These are phyloP conservation scores for Protodeltote pygarga DNA, from an alignment of 2,888 invertebrate genomes.

Conservation along the genomic window DNA sequence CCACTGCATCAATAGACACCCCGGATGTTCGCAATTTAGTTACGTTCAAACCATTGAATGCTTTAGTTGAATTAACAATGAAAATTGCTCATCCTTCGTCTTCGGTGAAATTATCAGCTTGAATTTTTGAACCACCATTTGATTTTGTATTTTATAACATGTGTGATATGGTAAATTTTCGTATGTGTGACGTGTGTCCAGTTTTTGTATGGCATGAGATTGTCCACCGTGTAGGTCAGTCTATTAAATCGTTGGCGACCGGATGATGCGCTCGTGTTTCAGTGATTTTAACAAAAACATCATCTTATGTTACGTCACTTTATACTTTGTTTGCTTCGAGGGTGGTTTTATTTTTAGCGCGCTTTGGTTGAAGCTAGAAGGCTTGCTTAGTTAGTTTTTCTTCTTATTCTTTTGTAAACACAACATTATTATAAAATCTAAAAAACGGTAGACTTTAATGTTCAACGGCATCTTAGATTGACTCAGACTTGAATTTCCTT, in stretches of 20 bases:
- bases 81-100: constrained; percentile 82
- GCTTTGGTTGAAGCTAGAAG: constrained; percentile 3
- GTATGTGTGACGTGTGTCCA: constrained; percentile 28
- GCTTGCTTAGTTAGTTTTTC: not conserved
- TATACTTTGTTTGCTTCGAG: constrained; percentile 63
- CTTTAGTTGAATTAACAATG: constrained; percentile 81
- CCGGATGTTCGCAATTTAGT: constrained; percentile 85
- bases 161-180: constrained; percentile 19
- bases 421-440: no score
- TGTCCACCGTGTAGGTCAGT: constrained; percentile 81
- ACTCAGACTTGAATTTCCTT: no score
- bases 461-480: no score
- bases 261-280: constrained; percentile 80
- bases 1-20: constrained; percentile 76
- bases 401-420: not conserved
- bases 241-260: constrained; percentile 81
- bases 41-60: constrained; percentile 82
- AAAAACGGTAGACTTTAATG: no score
- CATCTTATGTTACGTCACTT: constrained; percentile 76
- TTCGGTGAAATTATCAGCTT: constrained; percentile 30
- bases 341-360: constrained; percentile 47
- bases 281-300: constrained; percentile 79
- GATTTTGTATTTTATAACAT: constrained; percentile 38
- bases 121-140: not conserved
- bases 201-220: constrained; percentile 57